Evolutionary conservation across 2,797 vertebrate species (phyloP), one percentile per base, ranked within the genome.

Genomic region (Sebastes jordani): DNA sequence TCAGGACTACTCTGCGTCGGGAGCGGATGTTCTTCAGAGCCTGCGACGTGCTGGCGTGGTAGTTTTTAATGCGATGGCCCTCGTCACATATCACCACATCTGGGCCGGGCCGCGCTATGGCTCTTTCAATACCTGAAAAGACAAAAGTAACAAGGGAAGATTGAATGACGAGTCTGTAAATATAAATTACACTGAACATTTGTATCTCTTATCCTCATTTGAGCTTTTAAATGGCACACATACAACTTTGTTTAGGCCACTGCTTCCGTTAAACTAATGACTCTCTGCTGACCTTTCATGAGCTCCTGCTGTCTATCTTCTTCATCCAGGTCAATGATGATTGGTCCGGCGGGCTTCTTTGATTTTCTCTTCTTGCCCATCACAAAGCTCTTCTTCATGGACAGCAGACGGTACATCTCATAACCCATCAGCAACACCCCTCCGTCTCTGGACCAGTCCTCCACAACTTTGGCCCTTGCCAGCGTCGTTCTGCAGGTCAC

Each of bases 1-100:
- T 99, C 74, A 97, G 90, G 52, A 99, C 99, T 63, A 99, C 98
- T 29, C 99, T 95, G 64, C 99, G 97, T 20, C 98, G 96, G 2
- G 99, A 98, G 46, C 97, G 97, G 87, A 99, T 99, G 92, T 97
- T 99, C 95, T 99, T 99, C 91, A 99, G 96, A 2, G 98, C 98
- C 94, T 99, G 99, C 0, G 99, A 99, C 3, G 98, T 99, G 95
- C 97, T 99, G 91, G 98, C 98, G 0, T 99, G 98, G 89, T 97
- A 99, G 94, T 99, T 99, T 93, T 99, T 99, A 78, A 99, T 99
- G 74, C 99, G 97, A 87, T 99, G 99, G n/a, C 99, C 98, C 90
- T 99, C 99, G 2, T 99, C 99, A 84, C 99, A 99, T 80, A 99
- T 99, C 73, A 99, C 98, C 76, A 99, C 98, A 22, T 99, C 98